Percentiles rank a stretch among this genome's conserved stretches.
These are phyloP conservation scores for Carabus problematicus DNA, from an alignment of 2,888 invertebrate species.

Conservation along the genomic window DNA sequence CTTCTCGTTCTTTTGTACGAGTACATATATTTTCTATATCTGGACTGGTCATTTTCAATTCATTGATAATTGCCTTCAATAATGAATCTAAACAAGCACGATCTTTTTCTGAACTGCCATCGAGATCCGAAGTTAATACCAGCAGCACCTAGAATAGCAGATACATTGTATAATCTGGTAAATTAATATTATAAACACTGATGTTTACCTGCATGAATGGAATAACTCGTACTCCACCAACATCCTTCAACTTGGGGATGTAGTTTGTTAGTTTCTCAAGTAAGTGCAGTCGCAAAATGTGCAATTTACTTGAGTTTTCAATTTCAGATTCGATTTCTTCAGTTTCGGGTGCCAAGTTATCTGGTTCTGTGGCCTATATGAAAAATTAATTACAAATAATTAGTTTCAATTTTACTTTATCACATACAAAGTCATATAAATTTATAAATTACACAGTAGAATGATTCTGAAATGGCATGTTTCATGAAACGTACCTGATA, in stretches of 20 bases:
- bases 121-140: conserved; percentile 88
- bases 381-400: not conserved
- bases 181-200: not conserved
- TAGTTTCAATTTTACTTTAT: not conserved
- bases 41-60: conserved; percentile 72
- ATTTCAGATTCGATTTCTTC: conserved; percentile 54
- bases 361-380: conserved; percentile 50
- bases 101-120: conserved; percentile 83
- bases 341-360: conserved; percentile 51
- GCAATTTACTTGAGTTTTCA: conserved; percentile 63
- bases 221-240: conserved; percentile 86
- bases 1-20: conserved; percentile 79
- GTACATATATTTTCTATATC: conserved; percentile 64
- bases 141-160: conserved; percentile 71
- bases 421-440: not conserved
- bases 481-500: conserved; percentile 53
- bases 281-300: conserved; percentile 73
- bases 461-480: conserved; percentile 39
- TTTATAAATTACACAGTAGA: not conserved
- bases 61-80: conserved; percentile 74
- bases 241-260: conserved; percentile 75
- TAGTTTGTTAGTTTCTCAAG: conserved; percentile 80
- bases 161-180: conserved; percentile 27
- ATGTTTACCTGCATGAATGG: conserved; percentile 83
- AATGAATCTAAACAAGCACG: conserved; percentile 78